Base-by-base conservation (phyloP, 2,113 vertebrate species). In the Microtus montanus region DNA sequence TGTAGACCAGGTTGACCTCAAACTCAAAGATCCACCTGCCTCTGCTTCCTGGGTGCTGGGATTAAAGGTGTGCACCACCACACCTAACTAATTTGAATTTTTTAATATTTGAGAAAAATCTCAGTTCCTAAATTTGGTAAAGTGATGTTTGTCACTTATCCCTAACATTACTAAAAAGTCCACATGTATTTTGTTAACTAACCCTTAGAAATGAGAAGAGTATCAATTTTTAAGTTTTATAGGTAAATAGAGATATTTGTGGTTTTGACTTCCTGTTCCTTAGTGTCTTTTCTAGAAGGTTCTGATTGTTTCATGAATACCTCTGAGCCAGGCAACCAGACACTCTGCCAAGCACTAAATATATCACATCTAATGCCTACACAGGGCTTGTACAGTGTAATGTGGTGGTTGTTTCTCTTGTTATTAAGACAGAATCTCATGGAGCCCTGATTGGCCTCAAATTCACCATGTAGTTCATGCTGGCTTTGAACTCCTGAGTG, bases 91-190 rank as follows among this genome's bases (percentile, higher is more conserved):
- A 77, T 79, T 92, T 75, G 63, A 89, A 41, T 92, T 44, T 92
- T 47, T 3, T 87, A 82, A 71, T 90, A 61, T 26, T 63, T 87
- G 61, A 78, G 71, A 49, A 77, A 90, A 66, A n/a, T n/a, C 26
- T 89, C 33, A 86, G 19, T 77, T 90, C 35, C 89, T 83, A 82
- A 85, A 80, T 91, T 86, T 26, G 58, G 74, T 87, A 52, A 87
- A 78, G 47, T 87, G 15, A 74, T 61, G 52, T 52, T 92, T 87
- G 52, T 61, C 68, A 66, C 49, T 80, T 54, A 54, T 22, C 44
- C 24, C 64, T 58, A n/a, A 58, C 73, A 33, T 64, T 66, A 77
- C 13, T 70, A 77, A 92, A 78, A 20, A 58, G 7, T 90, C n/a
- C 71, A 63, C 41, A 9, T 66, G 64, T 85, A 44, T 87, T n/a